Evolutionary conservation across 2,888 invertebrate genomes (phyloP).

Genomic region (Lordiphosa fenestrarum): DNA sequence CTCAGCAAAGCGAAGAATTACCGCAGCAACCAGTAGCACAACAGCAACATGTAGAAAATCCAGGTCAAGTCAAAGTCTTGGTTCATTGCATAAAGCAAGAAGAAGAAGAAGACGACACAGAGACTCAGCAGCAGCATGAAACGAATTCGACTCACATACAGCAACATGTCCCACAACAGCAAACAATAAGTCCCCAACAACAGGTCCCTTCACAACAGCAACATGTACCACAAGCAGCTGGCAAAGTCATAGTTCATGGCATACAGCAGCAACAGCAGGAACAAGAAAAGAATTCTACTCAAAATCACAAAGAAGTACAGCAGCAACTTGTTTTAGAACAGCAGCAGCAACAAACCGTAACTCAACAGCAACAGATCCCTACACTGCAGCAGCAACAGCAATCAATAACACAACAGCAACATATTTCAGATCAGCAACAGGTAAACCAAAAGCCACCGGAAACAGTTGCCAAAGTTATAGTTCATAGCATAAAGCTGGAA

Average conservation of each 20-base stretch:
- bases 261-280: neutral
- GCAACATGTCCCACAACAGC: too few species aligned
- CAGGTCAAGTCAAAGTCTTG: neutral
- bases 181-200: too few species aligned
- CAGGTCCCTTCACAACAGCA: too few species aligned
- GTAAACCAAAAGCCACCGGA: neutral
- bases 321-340: neutral
- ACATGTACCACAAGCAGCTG: too few species aligned
- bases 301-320: too few species aligned
- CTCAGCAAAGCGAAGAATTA: too few species aligned
- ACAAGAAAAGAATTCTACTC: too few species aligned
- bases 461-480: too few species aligned
- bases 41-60: conserved; percentile 1
- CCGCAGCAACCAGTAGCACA: too few species aligned
- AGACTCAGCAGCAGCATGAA: conserved; percentile 7
- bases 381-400: too few species aligned
- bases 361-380: neutral
- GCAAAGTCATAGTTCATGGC: too few species aligned
- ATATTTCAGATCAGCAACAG: neutral
- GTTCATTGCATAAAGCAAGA: neutral
- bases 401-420: neutral
- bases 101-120: too few species aligned
- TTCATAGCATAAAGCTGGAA: neutral
- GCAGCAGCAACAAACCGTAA: neutral
- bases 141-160: neutral